These are phyloP conservation scores for Rhipidura dahli DNA, from an alignment of 2,113 vertebrate species.

Conservation along the genomic window DNA sequence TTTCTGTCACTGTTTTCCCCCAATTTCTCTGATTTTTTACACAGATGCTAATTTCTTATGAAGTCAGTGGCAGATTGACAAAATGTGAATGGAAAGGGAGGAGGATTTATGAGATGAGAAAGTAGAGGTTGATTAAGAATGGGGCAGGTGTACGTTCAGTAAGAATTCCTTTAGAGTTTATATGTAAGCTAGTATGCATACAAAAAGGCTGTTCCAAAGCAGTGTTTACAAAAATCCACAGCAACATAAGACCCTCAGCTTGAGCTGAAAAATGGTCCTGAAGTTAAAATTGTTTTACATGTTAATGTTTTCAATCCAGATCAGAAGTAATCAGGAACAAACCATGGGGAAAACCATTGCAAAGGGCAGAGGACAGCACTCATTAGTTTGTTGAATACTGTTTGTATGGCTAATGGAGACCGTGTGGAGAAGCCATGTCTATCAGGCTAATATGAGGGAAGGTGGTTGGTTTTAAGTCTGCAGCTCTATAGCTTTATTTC, in stretches of 20 bases:
- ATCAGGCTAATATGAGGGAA: background rate
- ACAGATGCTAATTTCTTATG: background rate
- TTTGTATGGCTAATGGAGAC: background rate
- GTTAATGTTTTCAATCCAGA: background rate
- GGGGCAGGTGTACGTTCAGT: background rate
- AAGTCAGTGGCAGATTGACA: background rate
- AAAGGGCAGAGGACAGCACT: background rate
- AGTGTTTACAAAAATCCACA: background rate
- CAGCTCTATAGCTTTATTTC: background rate
- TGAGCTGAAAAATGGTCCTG: background rate
- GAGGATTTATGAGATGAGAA: background rate
- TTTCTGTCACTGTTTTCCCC: background rate
- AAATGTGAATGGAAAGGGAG: background rate
- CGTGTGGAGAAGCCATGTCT: background rate
- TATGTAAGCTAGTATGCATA: background rate
- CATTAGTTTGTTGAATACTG: background rate
- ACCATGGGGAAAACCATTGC: background rate
- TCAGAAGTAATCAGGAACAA: background rate
- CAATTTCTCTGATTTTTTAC: background rate
- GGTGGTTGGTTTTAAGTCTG: background rate
- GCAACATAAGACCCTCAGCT: background rate
- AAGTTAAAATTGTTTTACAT: background rate
- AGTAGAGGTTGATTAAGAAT: background rate
- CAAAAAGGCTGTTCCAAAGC: background rate
- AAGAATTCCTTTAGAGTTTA: background rate